These are phyloP conservation scores for Lamellibrachia columna DNA, from an alignment of 2,888 invertebrate genomes.

Conservation along the genomic window DNA sequence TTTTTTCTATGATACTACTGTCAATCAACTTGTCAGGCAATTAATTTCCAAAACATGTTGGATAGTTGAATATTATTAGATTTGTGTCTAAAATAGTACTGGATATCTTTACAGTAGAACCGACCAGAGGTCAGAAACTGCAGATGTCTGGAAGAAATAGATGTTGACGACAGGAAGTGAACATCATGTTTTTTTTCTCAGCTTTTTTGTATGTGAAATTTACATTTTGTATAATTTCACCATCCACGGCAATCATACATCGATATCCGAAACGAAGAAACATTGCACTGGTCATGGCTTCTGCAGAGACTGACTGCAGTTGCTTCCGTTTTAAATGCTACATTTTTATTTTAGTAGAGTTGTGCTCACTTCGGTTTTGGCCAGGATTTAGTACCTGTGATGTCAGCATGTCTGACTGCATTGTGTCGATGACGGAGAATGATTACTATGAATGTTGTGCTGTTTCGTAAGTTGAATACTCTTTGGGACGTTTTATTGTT, in stretches of 20 bases:
- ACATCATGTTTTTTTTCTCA: not conserved
- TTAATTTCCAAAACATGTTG: not conserved
- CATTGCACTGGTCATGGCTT: not conserved
- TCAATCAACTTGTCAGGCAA: not conserved
- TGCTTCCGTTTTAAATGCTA: not conserved
- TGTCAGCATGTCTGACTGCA: not conserved
- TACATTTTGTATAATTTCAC: not conserved
- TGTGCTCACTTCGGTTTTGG: not conserved
- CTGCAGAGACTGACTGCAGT: not conserved
- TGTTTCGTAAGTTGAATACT: constrained; percentile 2
- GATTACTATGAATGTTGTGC: constrained; percentile 4
- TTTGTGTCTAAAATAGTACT: not conserved
- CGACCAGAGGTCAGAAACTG: not conserved
- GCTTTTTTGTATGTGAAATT: not conserved
- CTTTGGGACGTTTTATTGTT: constrained; percentile 12
- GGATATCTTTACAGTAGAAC: not conserved
- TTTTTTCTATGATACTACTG: not conserved
- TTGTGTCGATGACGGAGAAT: not conserved
- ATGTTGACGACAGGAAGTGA: not conserved
- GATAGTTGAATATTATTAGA: not conserved
- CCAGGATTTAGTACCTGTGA: not conserved
- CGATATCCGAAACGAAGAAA: not conserved
- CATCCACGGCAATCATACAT: not conserved
- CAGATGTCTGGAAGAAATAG: not conserved
- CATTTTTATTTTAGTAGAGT: constrained; percentile 12